Conservation (phyloP, 2,113 vertebrate species). For the Nestor notabilis region DNA sequence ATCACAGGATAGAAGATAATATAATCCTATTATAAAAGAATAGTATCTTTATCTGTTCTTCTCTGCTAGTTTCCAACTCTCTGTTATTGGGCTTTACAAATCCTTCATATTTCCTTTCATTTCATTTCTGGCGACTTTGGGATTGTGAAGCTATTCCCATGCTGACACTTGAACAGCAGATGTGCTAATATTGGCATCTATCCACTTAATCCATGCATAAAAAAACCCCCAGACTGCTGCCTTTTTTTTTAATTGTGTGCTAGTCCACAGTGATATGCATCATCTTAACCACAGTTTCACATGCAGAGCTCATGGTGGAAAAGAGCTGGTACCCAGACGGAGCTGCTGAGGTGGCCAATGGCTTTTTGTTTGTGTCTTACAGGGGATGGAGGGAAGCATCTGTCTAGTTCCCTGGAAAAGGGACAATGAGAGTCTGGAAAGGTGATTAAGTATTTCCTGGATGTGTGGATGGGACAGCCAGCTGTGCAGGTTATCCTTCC, state of each 20-base stretch:
- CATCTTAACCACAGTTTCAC: background rate
- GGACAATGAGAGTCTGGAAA: background rate
- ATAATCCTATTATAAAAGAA: background rate
- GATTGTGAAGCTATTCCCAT: background rate
- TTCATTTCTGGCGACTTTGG: background rate
- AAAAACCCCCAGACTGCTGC: background rate
- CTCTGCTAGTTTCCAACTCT: background rate
- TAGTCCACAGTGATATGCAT: fast-evolving
- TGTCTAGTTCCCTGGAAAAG: background rate
- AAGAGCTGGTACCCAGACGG: background rate
- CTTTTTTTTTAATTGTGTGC: background rate
- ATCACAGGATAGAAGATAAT: background rate
- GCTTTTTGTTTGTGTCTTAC: background rate
- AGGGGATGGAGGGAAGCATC: too few species aligned
- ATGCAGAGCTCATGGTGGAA: fast-evolving
- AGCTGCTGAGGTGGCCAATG: background rate
- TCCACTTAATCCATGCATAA: background rate
- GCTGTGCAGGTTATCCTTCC: too few species aligned
- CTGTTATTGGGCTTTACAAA: background rate
- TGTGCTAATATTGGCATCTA: background rate
- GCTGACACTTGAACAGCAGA: background rate
- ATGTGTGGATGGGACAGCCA: background rate
- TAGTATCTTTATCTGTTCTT: background rate
- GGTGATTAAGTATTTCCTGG: too few species aligned
- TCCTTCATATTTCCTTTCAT: background rate